phyloP scores from a whole-genome alignment of 2,888 invertebrate species.

The Tinea pellionella region DNA sequence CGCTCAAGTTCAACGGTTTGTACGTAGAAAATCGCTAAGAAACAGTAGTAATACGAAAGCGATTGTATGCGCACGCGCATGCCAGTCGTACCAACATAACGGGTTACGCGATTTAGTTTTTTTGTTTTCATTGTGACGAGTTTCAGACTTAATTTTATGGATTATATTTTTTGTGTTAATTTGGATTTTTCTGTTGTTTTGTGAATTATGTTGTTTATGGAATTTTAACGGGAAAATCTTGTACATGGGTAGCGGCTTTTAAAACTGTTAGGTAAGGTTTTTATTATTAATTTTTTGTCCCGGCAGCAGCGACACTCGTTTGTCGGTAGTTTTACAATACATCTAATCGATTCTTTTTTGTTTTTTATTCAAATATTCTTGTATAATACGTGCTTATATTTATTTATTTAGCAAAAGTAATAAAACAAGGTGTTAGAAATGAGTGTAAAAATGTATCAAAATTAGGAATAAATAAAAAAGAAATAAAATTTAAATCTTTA shows the following conservation, averaged over 20 bases:
- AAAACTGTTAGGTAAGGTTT: background rate
- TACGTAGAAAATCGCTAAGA: background rate
- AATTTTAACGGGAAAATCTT: background rate
- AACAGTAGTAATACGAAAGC: background rate
- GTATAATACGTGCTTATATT: no score
- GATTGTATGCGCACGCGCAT: background rate
- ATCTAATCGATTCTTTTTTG: no score
- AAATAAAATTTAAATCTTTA: no score
- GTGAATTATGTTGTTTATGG: background rate
- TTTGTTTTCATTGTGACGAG: background rate
- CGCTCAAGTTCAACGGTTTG: background rate
- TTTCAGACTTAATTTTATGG: background rate
- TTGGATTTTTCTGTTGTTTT: background rate
- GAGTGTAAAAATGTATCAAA: no score
- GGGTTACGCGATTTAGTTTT: background rate
- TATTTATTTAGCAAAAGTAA: no score
- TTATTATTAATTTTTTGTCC: background rate
- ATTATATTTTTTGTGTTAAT: background rate
- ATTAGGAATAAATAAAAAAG: no score
- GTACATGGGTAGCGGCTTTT: background rate
- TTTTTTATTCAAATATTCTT: no score
- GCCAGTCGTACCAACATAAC: background rate
- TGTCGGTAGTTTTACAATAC: background rate
- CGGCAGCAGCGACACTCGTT: background rate
- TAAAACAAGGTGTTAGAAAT: no score